Conservation (phyloP, 2,888 invertebrate species). For the Chaetogeoica ovagalla region DNA sequence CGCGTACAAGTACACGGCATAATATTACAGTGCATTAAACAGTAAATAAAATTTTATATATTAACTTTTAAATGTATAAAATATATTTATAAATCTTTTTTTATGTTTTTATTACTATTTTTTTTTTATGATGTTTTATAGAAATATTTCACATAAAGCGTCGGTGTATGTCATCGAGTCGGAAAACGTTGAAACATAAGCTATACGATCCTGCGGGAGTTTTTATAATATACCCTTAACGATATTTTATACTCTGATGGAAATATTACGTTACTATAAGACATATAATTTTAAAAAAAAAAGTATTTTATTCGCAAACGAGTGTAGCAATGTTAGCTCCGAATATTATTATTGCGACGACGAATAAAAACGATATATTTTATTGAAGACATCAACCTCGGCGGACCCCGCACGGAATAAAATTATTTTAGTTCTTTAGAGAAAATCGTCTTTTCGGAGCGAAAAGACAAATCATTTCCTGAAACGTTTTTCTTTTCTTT, state of each 20-base stretch:
- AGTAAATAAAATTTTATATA: conserved; percentile 17
- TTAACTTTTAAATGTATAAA: conserved; percentile 26
- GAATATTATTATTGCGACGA: not conserved
- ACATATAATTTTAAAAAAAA: not conserved
- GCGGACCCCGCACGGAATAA: no score
- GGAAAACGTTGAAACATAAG: not conserved
- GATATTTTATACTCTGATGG: not conserved
- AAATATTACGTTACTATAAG: not conserved
- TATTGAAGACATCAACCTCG: not conserved
- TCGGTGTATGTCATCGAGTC: not conserved
- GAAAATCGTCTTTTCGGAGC: not conserved
- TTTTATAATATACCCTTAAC: not conserved
- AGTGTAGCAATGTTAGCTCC: not conserved
- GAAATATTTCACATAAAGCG: not conserved
- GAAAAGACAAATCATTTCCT: not conserved
- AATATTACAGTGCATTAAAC: not conserved
- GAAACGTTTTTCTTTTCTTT: not conserved
- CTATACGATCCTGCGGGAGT: not conserved
- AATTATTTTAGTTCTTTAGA: not conserved
- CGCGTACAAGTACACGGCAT: not conserved
- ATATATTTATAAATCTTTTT: conserved; percentile 1
- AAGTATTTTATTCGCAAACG: not conserved
- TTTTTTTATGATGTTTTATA: not conserved
- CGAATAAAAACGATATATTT: not conserved
- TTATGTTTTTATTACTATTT: not conserved